These are phyloP conservation scores for Parauchenoglanis punctatus DNA, from an alignment of 2,797 vertebrate genomes.

Conservation along the genomic window DNA sequence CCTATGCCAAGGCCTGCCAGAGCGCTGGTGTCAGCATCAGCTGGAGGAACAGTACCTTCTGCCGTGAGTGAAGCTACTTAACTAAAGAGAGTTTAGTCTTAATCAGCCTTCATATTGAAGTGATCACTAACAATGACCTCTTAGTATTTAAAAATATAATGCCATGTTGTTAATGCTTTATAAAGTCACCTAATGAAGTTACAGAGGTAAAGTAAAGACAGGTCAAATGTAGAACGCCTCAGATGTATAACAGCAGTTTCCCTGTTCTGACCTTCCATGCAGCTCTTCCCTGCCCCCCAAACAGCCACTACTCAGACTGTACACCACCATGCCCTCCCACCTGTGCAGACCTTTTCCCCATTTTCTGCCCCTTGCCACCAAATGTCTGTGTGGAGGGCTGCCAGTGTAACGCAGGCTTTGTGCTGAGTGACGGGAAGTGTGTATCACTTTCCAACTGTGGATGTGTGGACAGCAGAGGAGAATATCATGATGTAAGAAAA, in stretches of 20 bases:
- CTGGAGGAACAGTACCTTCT: constrained; percentile 82
- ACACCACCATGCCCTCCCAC: constrained; percentile 76
- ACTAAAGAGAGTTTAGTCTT: not conserved
- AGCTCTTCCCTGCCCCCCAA: constrained; percentile 77
- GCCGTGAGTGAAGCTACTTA: constrained; percentile 70
- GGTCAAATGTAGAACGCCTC: not conserved
- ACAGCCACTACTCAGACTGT: constrained; percentile 81
- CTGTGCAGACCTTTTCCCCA: constrained; percentile 76
- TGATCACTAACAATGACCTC: not conserved
- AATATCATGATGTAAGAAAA: constrained; percentile 74
- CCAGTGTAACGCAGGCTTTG: constrained; percentile 72
- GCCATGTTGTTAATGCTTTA: not conserved
- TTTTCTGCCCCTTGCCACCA: constrained; percentile 72
- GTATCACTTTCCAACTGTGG: constrained; percentile 73
- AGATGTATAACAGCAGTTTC: not conserved
- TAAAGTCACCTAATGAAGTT: not conserved
- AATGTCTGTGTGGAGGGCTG: constrained; percentile 81
- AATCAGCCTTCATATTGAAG: not conserved
- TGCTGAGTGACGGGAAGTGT: constrained; percentile 77
- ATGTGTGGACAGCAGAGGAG: constrained; percentile 69
- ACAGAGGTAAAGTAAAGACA: not conserved
- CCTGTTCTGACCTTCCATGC: constrained; percentile 12
- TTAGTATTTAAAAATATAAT: not conserved
- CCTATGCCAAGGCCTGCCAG: constrained; percentile 79
- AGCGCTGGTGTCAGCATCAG: constrained; percentile 72